These are phyloP conservation scores for Hystrix brachyura DNA, from an alignment of 2,113 vertebrate species.

Conservation along the genomic window DNA sequence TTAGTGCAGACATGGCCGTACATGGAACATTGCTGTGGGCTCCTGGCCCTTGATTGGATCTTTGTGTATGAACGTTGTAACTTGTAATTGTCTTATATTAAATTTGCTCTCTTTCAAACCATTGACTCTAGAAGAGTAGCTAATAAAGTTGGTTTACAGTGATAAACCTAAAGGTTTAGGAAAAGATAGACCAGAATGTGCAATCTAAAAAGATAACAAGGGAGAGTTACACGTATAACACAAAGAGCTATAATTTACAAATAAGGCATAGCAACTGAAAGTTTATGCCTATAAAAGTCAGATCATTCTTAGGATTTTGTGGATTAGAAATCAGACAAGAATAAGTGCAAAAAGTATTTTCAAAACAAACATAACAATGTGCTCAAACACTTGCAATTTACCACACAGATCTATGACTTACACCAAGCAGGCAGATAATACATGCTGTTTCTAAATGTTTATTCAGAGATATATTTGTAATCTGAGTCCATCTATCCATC, in stretches of 20 bases:
- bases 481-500: not conserved
- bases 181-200: not conserved
- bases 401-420: not conserved
- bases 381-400: not conserved
- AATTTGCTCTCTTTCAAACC: too few species aligned
- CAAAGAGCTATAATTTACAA: not conserved
- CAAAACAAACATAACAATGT: not conserved
- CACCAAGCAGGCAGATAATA: not conserved
- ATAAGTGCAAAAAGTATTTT: not conserved
- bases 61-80: too few species aligned
- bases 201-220: not conserved
- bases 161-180: not conserved
- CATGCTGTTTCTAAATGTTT: not conserved
- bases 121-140: too few species aligned
- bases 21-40: too few species aligned
- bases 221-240: not conserved
- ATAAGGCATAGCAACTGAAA: not conserved
- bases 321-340: not conserved
- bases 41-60: too few species aligned
- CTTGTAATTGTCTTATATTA: too few species aligned
- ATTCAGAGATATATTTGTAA: not conserved
- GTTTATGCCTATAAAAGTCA: not conserved
- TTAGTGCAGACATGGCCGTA: too few species aligned
- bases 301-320: not conserved
- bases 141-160: not conserved